phyloP scores from a whole-genome alignment of 2,888 invertebrate species.

The Rhyacophila evoluta region DNA sequence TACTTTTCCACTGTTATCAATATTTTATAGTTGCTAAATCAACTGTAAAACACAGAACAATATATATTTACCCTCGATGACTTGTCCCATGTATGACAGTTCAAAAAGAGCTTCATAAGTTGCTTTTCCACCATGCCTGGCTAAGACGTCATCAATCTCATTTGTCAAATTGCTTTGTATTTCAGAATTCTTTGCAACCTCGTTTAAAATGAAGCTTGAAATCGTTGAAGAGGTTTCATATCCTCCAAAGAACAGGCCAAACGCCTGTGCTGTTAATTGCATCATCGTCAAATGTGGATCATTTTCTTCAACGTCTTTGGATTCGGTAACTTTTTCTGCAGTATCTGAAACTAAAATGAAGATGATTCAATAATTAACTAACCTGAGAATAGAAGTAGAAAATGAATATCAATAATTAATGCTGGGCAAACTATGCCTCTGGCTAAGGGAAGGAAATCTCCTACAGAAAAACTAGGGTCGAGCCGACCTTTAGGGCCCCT shows the following conservation, averaged over 20 bases:
- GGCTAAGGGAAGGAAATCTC: too few relatives aligned
- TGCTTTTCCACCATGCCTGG: conserved; percentile 60
- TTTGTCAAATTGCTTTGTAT: conserved; percentile 62
- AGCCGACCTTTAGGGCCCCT: too few relatives aligned
- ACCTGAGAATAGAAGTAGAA: too few relatives aligned
- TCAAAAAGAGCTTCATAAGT: conserved; percentile 65
- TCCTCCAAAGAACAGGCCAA: conserved; percentile 69
- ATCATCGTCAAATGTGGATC: conserved; percentile 60
- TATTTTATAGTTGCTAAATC: neutral
- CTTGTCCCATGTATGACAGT: conserved; percentile 65
- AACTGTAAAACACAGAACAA: neutral
- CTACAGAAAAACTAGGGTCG: too few relatives aligned
- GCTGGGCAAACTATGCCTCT: too few relatives aligned
- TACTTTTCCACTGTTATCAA: neutral
- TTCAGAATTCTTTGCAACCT: conserved; percentile 64
- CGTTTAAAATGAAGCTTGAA: conserved; percentile 64
- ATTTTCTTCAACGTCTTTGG: neutral
- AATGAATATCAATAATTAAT: too few relatives aligned
- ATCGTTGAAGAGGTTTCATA: conserved; percentile 69
- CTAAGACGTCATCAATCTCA: conserved; percentile 62
- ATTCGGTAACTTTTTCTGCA: neutral
- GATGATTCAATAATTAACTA: too few relatives aligned
- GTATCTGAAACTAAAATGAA: neutral
- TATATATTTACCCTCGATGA: conserved; percentile 61
- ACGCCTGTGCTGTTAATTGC: conserved; percentile 67